Conservation (phyloP, 2,888 invertebrate species). For the Orthosia gracilis region DNA sequence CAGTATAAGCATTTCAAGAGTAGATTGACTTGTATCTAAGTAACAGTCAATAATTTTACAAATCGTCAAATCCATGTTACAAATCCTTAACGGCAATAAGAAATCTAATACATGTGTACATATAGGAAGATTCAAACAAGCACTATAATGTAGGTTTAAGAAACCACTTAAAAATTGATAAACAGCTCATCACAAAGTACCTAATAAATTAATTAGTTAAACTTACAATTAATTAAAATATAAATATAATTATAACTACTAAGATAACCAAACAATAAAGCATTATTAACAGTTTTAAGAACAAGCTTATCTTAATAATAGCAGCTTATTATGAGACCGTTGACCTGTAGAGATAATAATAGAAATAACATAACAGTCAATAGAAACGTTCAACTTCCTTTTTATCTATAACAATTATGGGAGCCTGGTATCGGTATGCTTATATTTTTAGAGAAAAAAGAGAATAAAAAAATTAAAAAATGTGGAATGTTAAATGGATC, state of each 20-base stretch:
- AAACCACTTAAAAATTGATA: neutral
- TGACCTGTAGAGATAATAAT: slow-evolving; percentile 51
- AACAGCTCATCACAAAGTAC: neutral
- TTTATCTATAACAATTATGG: slow-evolving; percentile 47
- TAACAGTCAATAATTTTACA: neutral
- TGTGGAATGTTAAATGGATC: slow-evolving; percentile 1
- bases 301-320: slow-evolving; percentile 39
- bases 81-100: too few relatives aligned
- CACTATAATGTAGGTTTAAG: too few relatives aligned
- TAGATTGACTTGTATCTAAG: too few relatives aligned
- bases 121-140: too few relatives aligned
- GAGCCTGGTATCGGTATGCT: slow-evolving; percentile 22
- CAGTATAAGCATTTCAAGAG: neutral
- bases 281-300: slow-evolving; percentile 47
- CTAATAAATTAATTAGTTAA: too few relatives aligned
- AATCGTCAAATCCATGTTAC: accelerated
- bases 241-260: slow-evolving; percentile 6
- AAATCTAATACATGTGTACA: neutral
- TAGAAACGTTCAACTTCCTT: slow-evolving; percentile 51
- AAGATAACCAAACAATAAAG: slow-evolving; percentile 34
- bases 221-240: slow-evolving; percentile 16
- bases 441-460: slow-evolving; percentile 38
- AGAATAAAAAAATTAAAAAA: slow-evolving; percentile 16
- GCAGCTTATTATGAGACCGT: slow-evolving; percentile 47
- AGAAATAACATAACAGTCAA: slow-evolving; percentile 46